Conservation (phyloP, 2,113 vertebrate genomes). For the Anguilla rostrata region DNA sequence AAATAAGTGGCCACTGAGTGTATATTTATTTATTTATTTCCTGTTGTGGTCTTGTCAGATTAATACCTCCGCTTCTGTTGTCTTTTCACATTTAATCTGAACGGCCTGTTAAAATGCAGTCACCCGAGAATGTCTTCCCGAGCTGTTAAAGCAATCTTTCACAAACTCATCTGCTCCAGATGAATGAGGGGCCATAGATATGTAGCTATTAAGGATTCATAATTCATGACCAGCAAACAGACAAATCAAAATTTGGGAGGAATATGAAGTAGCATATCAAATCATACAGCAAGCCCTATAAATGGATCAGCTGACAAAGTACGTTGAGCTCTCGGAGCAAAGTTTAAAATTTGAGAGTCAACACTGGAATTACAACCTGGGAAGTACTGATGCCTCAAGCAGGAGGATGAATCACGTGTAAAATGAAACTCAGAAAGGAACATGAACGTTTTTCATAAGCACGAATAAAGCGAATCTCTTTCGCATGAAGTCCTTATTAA, state of each 20-base stretch:
- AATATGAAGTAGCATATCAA: not conserved
- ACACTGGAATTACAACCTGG: not conserved
- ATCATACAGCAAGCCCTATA: not conserved
- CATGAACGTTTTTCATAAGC: not conserved
- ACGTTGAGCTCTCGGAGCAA: not conserved
- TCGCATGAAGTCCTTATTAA: not conserved
- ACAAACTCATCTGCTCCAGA: not conserved
- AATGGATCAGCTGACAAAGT: not conserved
- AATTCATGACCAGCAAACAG: conserved; percentile 1
- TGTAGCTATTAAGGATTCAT: not conserved
- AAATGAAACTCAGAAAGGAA: not conserved
- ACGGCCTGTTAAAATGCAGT: not conserved
- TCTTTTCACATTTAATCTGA: not conserved
- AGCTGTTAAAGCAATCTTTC: not conserved
- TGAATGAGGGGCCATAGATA: not conserved
- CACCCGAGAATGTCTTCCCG: not conserved
- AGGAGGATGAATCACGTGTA: not conserved
- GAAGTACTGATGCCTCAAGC: not conserved
- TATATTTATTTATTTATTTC: no score
- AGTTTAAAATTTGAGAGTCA: not conserved
- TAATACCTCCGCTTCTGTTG: not conserved
- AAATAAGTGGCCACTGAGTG: no score
- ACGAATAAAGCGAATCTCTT: conserved; percentile 1
- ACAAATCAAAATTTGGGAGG: not conserved
- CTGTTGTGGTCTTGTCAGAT: not conserved